Percentiles rank a stretch among this genome's conserved stretches.
phyloP scores from a whole-genome alignment of 2,888 invertebrate genomes.

The Endotricha flammealis region DNA sequence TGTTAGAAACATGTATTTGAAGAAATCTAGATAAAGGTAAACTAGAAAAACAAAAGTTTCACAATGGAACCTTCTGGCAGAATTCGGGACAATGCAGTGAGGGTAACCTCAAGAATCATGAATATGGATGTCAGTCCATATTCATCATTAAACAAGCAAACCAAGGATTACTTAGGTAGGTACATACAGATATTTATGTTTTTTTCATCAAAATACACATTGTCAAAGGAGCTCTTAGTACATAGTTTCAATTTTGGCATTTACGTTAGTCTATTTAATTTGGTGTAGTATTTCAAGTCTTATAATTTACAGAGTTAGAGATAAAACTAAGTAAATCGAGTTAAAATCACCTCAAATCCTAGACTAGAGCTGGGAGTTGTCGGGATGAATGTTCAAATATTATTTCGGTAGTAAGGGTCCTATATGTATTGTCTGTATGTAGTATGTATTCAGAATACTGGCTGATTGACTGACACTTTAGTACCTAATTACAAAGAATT shows the following conservation, averaged over 20 bases:
- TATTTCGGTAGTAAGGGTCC: neutral
- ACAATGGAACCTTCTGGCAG: too few relatives aligned
- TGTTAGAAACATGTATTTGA: too few relatives aligned
- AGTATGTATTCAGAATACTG: neutral
- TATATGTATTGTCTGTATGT: too few relatives aligned
- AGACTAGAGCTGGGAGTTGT: neutral
- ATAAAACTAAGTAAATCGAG: conserved; percentile 5
- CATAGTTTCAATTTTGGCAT: conserved; percentile 8
- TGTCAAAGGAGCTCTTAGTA: conserved; percentile 2
- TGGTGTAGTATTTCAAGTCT: conserved; percentile 7
- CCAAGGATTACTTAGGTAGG: neutral
- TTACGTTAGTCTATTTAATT: conserved; percentile 5
- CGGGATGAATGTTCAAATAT: neutral
- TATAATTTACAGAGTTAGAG: conserved; percentile 3
- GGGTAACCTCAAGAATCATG: too few relatives aligned
- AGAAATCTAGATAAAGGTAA: neutral
- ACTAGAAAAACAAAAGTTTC: too few relatives aligned
- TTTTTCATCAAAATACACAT: conserved; percentile 1
- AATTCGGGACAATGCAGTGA: too few relatives aligned
- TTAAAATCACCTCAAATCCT: conserved; percentile 1
- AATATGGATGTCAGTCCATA: too few relatives aligned
- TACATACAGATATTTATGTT: too few relatives aligned
- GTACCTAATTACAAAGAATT: too few relatives aligned
- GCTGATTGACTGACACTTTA: too few relatives aligned
- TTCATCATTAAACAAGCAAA: neutral